Conservation (phyloP, 1,140 invertebrate species). For the Trialeurodes vaporariorum region DNA sequence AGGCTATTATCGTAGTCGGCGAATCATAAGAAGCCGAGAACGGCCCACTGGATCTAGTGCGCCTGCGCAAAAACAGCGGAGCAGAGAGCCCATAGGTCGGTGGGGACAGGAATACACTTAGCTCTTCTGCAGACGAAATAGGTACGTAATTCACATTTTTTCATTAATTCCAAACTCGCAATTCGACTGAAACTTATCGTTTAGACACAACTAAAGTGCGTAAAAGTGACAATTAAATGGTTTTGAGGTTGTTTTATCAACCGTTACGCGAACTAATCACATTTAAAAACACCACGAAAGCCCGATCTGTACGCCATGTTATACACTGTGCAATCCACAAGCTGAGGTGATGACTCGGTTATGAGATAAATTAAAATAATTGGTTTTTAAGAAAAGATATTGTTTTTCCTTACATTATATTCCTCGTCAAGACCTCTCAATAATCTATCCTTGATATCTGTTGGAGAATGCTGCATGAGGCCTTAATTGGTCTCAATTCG, state of each 20-base stretch:
- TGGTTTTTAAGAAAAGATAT: background rate
- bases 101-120: background rate
- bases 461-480: constrained; percentile 44
- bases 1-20: background rate
- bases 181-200: background rate
- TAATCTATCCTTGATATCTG: constrained; percentile 48
- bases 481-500: constrained; percentile 34
- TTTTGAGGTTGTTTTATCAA: too few relatives aligned
- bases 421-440: constrained; percentile 46
- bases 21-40: background rate
- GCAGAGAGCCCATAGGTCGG: background rate
- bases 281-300: background rate
- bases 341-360: background rate
- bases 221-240: background rate
- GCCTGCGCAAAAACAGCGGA: background rate
- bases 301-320: background rate
- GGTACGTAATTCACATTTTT: background rate
- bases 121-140: background rate
- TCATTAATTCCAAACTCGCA: background rate
- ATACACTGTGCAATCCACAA: background rate
- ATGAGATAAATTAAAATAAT: background rate
- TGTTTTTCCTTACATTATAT: constrained; percentile 44
- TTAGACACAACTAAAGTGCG: background rate
- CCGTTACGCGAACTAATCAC: background rate
- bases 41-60: background rate